Base-by-base conservation (phyloP, 1,140 invertebrate species). In the Pseudomyrmex dendroicus region DNA sequence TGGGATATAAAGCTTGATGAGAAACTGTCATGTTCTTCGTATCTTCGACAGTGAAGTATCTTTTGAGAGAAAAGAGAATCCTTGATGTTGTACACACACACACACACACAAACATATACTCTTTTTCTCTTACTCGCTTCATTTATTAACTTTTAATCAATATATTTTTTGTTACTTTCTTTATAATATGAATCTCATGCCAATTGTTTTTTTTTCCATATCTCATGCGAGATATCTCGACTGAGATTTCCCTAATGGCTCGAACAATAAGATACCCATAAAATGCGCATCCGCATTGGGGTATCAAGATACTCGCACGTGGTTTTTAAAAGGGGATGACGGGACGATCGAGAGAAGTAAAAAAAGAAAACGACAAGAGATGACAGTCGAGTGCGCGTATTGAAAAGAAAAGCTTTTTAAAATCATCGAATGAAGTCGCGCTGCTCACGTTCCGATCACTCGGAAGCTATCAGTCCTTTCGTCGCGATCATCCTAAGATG, bases 381-480 rank as follows among this genome's bases (percentile, higher is more conserved):
- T 74, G 86, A 87, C 83, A 82, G 76, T 84, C 54, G 86, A 85
- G 66, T 87, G 72, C 76, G 70, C 57, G 73, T 66, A 56, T 57
- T 62, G 77, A 56, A 73, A 70, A 73, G 52, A 48, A 86, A 64
- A 48, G 61, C 76, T 84, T 88, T 88, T 82, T 87, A 87, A 67
- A 86, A 80, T 74, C 68, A 61, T 64, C 73, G 46, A 73, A 86
- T 61, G 25, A n/a, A 46, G n/a, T 54, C 22, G 48, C 48, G 25
- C 48, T 80, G 52, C 72, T 85, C 57, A 15, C 70, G 46, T 59
- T 62, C 57, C 48, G 20, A 73, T 61, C 56, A 48, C 66, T 84
- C 82, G 82, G 63, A 70, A 86, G 66, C 73, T 59, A 85, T 56
- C 70, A 25, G 54, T 20, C 17, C n/a, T 15, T 76, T 52, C 7